Percentiles rank a stretch among this genome's conserved stretches.
Conservation (phyloP, 2,888 invertebrate genomes). For the Drosophila pseudotalamancana region DNA sequence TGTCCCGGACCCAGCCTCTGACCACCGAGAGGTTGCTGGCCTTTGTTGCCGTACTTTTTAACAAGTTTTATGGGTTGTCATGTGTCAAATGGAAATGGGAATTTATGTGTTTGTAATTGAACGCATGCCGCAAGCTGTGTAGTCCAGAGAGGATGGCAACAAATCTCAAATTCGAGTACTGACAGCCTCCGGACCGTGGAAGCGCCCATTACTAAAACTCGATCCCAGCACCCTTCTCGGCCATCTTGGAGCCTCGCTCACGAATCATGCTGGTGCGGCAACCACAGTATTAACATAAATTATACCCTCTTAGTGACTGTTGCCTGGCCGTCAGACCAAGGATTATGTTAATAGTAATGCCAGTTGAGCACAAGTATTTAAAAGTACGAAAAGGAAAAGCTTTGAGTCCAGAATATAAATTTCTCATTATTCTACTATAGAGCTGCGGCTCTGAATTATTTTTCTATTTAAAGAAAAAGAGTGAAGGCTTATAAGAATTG, state of each 20-base stretch:
- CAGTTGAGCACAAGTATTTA: no score
- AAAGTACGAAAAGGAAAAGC: no score
- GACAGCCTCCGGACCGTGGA: constrained; percentile 1
- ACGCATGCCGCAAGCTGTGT: constrained; percentile 68
- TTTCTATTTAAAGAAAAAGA: no score
- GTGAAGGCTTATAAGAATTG: no score
- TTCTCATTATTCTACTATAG: no score
- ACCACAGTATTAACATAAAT: constrained; percentile 81
- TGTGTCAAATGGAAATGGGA: constrained; percentile 83
- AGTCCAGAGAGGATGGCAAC: constrained; percentile 23
- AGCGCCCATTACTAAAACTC: constrained; percentile 3
- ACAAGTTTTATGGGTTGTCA: constrained; percentile 83
- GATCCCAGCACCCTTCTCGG: constrained; percentile 21
- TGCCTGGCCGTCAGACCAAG: constrained; percentile 25
- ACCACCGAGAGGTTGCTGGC: constrained; percentile 63
- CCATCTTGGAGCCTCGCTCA: constrained; percentile 40
- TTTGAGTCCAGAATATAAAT: no score
- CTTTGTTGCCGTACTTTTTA: constrained; percentile 76
- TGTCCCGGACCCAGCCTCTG: constrained; percentile 39
- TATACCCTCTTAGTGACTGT: constrained; percentile 68
- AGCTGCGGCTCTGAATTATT: no score
- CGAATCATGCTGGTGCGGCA: constrained; percentile 58
- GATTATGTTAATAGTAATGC: not conserved
- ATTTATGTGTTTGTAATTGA: constrained; percentile 84
- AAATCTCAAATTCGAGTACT: constrained; percentile 31